Percentiles rank a stretch among this genome's conserved stretches.
Evolutionary conservation across 1,140 invertebrate species (phyloP).

Genomic region (Drosophila ohnishii): DNA sequence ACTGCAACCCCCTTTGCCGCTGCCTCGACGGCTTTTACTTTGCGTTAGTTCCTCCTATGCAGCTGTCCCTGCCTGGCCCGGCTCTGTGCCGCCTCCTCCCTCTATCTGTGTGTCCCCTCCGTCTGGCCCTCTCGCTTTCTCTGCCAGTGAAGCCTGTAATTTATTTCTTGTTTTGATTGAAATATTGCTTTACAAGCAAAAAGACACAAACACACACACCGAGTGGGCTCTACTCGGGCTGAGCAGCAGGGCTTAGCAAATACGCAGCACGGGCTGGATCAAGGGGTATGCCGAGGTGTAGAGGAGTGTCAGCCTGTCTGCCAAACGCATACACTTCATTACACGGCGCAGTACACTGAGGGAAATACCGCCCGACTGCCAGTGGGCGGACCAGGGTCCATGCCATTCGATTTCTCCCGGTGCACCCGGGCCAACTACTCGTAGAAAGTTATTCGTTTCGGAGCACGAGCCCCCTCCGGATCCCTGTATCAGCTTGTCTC

Average conservation of each 20-base stretch:
- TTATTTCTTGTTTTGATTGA: conserved; percentile 82
- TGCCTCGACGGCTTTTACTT: conserved; percentile 54
- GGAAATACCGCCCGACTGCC: conserved; percentile 10
- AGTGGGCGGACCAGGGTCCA: neutral
- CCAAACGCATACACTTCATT: conserved; percentile 72
- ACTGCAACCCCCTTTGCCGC: conserved; percentile 48
- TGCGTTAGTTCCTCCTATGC: conserved; percentile 44
- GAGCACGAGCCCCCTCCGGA: conserved; percentile 33
- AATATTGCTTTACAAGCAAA: conserved; percentile 82
- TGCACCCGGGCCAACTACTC: conserved; percentile 35
- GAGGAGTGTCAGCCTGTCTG: conserved; percentile 66
- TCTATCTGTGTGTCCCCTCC: conserved; percentile 5
- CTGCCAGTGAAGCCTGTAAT: conserved; percentile 79
- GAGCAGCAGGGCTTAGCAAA: conserved; percentile 60
- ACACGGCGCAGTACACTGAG: conserved; percentile 48
- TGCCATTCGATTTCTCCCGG: conserved; percentile 19
- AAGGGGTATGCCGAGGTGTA: conserved; percentile 9
- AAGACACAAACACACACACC: conserved; percentile 65
- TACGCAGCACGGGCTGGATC: conserved; percentile 59
- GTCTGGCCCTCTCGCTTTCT: conserved; percentile 38
- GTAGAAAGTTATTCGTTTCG: conserved; percentile 64
- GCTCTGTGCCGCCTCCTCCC: neutral
- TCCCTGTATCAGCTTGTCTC: conserved; percentile 29
- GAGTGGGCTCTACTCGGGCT: conserved; percentile 15
- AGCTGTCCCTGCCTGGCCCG: conserved; percentile 11